Conservation (phyloP, 1,140 invertebrate genomes). For the Stenopsyche tienmushanensis region DNA sequence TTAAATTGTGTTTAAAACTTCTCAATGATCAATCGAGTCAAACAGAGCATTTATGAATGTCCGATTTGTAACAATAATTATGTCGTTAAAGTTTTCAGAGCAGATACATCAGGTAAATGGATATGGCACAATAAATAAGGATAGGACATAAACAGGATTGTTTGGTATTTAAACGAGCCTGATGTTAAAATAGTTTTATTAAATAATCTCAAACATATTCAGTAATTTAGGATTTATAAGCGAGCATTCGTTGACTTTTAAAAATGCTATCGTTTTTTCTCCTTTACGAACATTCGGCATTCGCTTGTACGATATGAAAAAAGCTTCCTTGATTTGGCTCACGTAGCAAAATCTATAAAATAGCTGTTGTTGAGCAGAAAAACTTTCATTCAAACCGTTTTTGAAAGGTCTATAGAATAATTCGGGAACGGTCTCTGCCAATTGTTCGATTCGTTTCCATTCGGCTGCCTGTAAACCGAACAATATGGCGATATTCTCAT, state of each 20-base stretch:
- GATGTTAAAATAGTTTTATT: no score
- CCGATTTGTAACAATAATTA: no score
- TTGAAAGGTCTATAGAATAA: conserved; percentile 31
- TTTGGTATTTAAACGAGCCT: no score
- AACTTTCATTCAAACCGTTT: conserved; percentile 20
- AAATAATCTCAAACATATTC: no score
- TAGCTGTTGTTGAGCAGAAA: conserved; percentile 27
- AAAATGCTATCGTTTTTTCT: conserved; percentile 24
- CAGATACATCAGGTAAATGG: no score
- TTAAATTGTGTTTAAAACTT: no score
- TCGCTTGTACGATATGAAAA: conserved; percentile 29
- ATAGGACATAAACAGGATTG: no score
- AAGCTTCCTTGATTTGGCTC: conserved; percentile 11
- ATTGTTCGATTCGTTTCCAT: conserved; percentile 24
- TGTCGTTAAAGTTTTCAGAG: no score
- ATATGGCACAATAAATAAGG: no score
- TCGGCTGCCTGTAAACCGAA: conserved; percentile 16
- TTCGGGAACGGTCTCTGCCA: neutral
- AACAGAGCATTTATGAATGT: no score
- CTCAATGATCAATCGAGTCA: no score
- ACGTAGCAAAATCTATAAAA: conserved; percentile 30
- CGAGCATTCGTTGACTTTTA: conserved; percentile 29
- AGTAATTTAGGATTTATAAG: conserved; percentile 8
- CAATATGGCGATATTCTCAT: conserved; percentile 11
- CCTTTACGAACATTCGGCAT: conserved; percentile 20